Evolutionary conservation across 2,888 invertebrate species (phyloP).

Genomic region (Chrysolina oricalcia): DNA sequence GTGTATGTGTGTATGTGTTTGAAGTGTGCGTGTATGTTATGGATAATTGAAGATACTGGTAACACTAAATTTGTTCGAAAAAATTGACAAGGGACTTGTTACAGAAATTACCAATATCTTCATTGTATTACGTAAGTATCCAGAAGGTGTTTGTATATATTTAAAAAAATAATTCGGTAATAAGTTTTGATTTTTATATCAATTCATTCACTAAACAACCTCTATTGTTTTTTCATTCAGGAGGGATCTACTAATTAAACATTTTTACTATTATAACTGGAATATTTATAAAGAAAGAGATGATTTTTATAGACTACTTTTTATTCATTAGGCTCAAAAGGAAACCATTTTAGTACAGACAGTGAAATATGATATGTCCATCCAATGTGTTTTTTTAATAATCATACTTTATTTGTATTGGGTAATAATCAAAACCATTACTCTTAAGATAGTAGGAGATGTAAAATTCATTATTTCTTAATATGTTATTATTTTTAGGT

Average conservation of each 20-base stretch:
- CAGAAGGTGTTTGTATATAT: slow-evolving; percentile 39
- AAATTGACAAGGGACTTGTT: background rate
- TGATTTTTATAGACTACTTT: no score
- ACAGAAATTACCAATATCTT: background rate
- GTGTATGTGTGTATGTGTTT: slow-evolving; percentile 46
- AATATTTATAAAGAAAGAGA: background rate
- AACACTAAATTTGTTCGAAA: background rate
- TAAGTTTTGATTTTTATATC: slow-evolving; percentile 21
- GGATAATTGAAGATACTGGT: background rate
- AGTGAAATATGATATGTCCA: background rate
- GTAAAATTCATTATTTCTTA: no score
- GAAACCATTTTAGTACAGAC: background rate
- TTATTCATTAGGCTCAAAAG: no score
- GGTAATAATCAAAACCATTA: background rate
- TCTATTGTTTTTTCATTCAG: slow-evolving; percentile 3
- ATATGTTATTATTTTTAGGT: no score
- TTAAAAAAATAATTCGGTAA: slow-evolving; percentile 44
- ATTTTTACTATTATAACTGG: background rate
- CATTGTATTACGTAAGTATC: slow-evolving; percentile 31
- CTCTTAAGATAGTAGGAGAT: background rate
- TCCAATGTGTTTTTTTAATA: background rate
- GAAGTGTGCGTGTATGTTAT: slow-evolving; percentile 36
- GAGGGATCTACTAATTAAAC: slow-evolving; percentile 1
- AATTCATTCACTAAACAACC: slow-evolving; percentile 38
- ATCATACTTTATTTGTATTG: background rate